Percentiles rank a stretch among this genome's conserved stretches.
phyloP scores from a whole-genome alignment of 1,140 invertebrate genomes.

The Thrips palmi region DNA sequence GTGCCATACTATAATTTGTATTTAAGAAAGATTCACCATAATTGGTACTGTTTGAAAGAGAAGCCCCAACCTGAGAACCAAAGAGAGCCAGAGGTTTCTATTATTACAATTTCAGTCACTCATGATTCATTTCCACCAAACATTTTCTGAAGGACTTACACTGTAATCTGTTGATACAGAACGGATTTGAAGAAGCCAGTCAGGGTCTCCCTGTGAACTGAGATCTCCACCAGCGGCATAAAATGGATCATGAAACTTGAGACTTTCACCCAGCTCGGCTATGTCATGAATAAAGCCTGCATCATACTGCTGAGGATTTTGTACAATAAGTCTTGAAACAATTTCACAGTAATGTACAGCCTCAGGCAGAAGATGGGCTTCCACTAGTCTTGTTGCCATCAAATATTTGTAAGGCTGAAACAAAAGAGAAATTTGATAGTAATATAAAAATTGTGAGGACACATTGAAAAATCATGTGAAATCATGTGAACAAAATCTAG shows the following conservation, averaged over 20 bases:
- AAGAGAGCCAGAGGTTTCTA: too few relatives aligned
- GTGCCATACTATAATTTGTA: too few relatives aligned
- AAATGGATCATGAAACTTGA: constrained; percentile 66
- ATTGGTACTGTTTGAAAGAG: too few relatives aligned
- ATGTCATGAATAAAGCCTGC: constrained; percentile 41
- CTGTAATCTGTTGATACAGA: background rate
- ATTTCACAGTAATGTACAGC: constrained; percentile 67
- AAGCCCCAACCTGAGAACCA: too few relatives aligned
- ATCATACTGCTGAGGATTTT: constrained; percentile 33
- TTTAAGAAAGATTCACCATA: too few relatives aligned
- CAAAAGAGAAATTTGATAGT: constrained; percentile 6
- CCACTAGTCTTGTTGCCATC: constrained; percentile 51
- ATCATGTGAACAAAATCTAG: background rate
- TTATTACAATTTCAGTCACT: too few relatives aligned
- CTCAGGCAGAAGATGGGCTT: constrained; percentile 57
- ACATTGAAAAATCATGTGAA: constrained; percentile 1
- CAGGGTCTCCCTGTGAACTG: too few relatives aligned
- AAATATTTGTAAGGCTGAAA: constrained; percentile 50
- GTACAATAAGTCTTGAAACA: constrained; percentile 44
- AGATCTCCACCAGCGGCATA: too few relatives aligned
- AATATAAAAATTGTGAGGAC: constrained; percentile 8
- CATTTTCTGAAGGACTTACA: too few relatives aligned
- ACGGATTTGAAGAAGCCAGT: constrained; percentile 12
- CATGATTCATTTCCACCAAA: too few relatives aligned
- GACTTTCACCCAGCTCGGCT: constrained; percentile 41